Evolutionary conservation across 2,888 invertebrate genomes (phyloP).

Genomic region (Lycaena phlaeas): DNA sequence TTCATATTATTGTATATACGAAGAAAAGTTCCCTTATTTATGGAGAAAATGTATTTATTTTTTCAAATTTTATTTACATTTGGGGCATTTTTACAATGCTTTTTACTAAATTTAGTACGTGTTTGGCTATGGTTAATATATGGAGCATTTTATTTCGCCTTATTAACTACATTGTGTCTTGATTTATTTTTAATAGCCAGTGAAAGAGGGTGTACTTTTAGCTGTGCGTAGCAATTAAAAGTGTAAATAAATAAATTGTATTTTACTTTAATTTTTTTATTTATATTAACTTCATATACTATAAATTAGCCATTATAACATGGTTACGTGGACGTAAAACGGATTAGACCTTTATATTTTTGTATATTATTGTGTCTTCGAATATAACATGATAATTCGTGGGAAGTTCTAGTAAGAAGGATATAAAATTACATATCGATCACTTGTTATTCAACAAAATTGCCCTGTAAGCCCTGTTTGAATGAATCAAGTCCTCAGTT

Average conservation of each 20-base stretch:
- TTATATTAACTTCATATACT: too few species aligned
- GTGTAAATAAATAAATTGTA: background rate
- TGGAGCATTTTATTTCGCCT: conserved; percentile 51
- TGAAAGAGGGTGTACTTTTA: conserved; percentile 65
- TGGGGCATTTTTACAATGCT: conserved; percentile 62
- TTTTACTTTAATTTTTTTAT: too few species aligned
- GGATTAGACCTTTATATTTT: too few species aligned
- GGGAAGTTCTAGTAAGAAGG: too few species aligned
- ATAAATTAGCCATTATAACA: too few species aligned
- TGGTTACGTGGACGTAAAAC: too few species aligned
- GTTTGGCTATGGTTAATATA: conserved; percentile 60
- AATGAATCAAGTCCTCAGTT: too few species aligned
- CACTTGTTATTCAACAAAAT: too few species aligned
- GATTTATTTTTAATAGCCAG: conserved; percentile 62
- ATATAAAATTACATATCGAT: too few species aligned
- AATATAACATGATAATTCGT: too few species aligned
- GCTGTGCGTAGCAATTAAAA: conserved; percentile 39
- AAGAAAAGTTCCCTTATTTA: conserved; percentile 55
- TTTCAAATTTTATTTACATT: conserved; percentile 65
- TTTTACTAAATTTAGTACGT: conserved; percentile 49
- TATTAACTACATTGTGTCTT: conserved; percentile 45
- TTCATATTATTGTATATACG: conserved; percentile 55
- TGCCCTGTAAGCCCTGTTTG: too few species aligned
- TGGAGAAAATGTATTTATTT: conserved; percentile 67
- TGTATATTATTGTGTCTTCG: too few species aligned